Base-by-base conservation (phyloP, 2,888 invertebrate genomes). In the Drosophila infuscata region DNA sequence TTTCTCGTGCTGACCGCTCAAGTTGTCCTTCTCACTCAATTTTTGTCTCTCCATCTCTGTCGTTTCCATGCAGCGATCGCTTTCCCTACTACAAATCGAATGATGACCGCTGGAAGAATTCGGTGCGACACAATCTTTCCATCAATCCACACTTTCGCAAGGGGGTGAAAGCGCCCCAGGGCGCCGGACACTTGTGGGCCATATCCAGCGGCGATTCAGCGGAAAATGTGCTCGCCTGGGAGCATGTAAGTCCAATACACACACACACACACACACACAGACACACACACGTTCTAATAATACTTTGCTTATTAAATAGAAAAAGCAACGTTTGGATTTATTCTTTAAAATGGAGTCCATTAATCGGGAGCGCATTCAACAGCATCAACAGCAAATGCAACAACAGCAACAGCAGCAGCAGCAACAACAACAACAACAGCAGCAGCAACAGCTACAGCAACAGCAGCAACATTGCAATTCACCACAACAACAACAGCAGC, bases 51-150 rank as follows among this genome's bases (percentile, higher is more conserved):
- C 29, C 29, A 15, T 29, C 29, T 11, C n/a, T 61, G 3, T 76
- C 51, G 48, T 20, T 62, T 77, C 38, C 12, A 17, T 79, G 63
- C 74, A 98, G 98, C 5, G 97, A 97, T 90, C 96, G 96, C 71
- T 98, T 97, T 93, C 97, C 97, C 0, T 98, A 95, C 92, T 98
- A 97, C 94, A 97, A 97, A 92, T 96, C 97, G 48, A 96, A 97
- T 90, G 98, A 98, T 86, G 98, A 98, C 91, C 95, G 97, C 87
- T 98, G 98, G 98, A 98, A 98, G 93, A 98, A 98, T 91, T 98
- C 97, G 0, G 97, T 98, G 2, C 94, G 98, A 79, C 98, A 98
- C 93, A 98, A 98, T 92, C 94, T 98, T 20, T 97, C 97, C 41
- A 98, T 98, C 91, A 98, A 98, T 93, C 98, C 98, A 0, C 97